Evolutionary conservation across 2,113 vertebrate species (phyloP).

Genomic region (Brachionichthys hirsutus): DNA sequence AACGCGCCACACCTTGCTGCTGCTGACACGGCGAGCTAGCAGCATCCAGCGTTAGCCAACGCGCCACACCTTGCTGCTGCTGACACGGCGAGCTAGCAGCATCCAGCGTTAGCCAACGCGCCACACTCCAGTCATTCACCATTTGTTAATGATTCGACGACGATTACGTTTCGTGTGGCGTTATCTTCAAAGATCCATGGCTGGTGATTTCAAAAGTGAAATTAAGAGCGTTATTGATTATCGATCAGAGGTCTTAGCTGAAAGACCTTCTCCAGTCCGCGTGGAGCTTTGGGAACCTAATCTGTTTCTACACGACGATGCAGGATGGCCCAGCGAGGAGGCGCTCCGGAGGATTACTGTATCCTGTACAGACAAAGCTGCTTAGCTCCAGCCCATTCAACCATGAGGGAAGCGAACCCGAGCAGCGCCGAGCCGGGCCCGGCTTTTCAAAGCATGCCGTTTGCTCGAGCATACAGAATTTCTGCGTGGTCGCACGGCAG

Average conservation of each 20-base stretch:
- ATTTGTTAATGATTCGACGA: constrained; percentile 40
- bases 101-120: too few species aligned
- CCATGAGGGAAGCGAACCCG: constrained; percentile 62
- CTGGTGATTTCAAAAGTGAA: constrained; percentile 12
- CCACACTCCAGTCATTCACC: too few species aligned
- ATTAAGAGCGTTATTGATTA: constrained; percentile 16
- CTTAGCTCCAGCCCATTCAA: constrained; percentile 67
- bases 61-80: too few species aligned
- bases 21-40: too few species aligned
- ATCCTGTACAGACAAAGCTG: constrained; percentile 68
- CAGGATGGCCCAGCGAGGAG: constrained; percentile 25
- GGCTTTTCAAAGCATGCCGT: constrained; percentile 68
- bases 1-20: too few species aligned
- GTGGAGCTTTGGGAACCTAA: neutral
- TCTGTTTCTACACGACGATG: constrained; percentile 37
- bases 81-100: too few species aligned
- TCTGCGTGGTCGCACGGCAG: constrained; percentile 75
- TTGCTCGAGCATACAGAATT: constrained; percentile 76
- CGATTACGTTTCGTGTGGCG: neutral
- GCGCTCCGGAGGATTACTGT: constrained; percentile 63
- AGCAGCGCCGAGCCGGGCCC: constrained; percentile 52
- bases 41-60: too few species aligned
- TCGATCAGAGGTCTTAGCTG: neutral
- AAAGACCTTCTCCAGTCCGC: neutral
- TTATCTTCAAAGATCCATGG: constrained; percentile 9